These are phyloP conservation scores for Lerista edwardsae DNA, from an alignment of 2,797 vertebrate species.

Conservation along the genomic window DNA sequence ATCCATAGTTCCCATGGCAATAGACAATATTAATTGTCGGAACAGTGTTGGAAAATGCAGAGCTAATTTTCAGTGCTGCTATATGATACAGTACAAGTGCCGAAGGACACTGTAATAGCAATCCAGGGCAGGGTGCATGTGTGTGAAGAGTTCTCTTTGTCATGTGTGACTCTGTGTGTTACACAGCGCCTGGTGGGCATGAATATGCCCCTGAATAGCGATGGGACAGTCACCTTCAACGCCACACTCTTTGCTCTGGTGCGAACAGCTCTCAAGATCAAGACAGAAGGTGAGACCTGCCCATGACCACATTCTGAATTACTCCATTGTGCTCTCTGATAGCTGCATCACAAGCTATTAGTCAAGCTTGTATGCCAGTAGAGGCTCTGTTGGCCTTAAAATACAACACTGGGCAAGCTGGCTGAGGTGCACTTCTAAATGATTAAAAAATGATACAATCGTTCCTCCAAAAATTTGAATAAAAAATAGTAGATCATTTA, in stretches of 20 bases:
- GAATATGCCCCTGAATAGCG: conserved; percentile 99
- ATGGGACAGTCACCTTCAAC: conserved; percentile 97
- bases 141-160: neutral
- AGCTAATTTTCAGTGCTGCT: neutral
- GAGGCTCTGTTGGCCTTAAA: conserved; percentile 15
- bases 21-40: neutral
- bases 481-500: too few species aligned
- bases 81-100: neutral
- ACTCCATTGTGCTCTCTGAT: neutral
- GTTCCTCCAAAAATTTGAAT: too few species aligned
- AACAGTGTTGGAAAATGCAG: neutral
- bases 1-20: neutral
- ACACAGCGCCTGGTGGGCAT: conserved; percentile 92
- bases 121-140: neutral
- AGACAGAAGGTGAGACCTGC: conserved; percentile 89
- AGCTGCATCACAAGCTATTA: neutral
- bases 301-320: neutral
- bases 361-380: conserved; percentile 9
- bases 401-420: neutral
- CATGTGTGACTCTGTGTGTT: rapidly evolving
- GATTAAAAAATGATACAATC: too few species aligned
- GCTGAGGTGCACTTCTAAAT: too few species aligned
- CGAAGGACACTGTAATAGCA: neutral
- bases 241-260: conserved; percentile 96
- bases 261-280: conserved; percentile 96